These are phyloP conservation scores for Cotesia vestalis DNA, from an alignment of 1,140 invertebrate species.

Conservation along the genomic window DNA sequence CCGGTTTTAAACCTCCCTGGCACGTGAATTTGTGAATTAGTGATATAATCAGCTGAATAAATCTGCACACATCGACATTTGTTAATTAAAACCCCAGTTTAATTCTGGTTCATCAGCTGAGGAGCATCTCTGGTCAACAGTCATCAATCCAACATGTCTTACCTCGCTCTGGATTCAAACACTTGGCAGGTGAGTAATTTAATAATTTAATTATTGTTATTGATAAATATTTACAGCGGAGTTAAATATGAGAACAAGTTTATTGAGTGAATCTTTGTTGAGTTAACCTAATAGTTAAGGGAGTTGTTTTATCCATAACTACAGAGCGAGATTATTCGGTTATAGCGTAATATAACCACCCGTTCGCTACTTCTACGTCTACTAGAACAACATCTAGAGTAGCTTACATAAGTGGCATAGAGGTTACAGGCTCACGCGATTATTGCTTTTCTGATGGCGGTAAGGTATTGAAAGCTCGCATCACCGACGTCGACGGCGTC, in stretches of 20 bases:
- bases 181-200: constrained; percentile 62
- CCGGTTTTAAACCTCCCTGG: constrained; percentile 45
- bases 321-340: background rate
- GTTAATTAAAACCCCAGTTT: too few species aligned
- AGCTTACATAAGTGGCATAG: constrained; percentile 16
- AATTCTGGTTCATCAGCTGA: too few species aligned
- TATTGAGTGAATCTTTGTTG: constrained; percentile 3
- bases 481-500: constrained; percentile 11
- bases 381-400: background rate
- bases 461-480: background rate
- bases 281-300: constrained; percentile 1
- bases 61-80: too few species aligned
- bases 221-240: too few species aligned
- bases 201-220: background rate
- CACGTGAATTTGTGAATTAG: constrained; percentile 47
- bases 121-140: constrained; percentile 45
- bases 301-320: background rate
- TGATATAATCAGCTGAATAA: background rate
- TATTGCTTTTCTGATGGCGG: constrained; percentile 39
- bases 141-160: constrained; percentile 60
- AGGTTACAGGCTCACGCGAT: constrained; percentile 40
- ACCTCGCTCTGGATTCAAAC: constrained; percentile 63
- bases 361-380: background rate
- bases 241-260: background rate
- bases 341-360: background rate